Percentiles rank a stretch among this genome's conserved stretches.
Conservation (phyloP, 2,113 vertebrate genomes). For the Candoia aspera region DNA sequence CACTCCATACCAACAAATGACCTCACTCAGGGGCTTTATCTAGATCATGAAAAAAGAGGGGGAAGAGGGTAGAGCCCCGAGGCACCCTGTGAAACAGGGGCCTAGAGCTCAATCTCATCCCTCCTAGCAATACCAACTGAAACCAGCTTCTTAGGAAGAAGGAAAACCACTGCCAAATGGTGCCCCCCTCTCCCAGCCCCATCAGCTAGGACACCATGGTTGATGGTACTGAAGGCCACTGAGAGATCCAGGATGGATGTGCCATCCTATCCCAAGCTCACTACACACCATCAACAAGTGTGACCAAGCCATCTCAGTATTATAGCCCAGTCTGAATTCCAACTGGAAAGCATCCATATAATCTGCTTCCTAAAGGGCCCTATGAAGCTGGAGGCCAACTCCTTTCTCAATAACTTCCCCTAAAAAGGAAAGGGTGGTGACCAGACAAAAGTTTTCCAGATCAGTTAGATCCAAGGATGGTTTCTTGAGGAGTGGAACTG, state of each 20-base stretch:
- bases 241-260: neutral
- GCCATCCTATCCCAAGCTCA: neutral
- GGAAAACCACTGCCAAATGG: neutral
- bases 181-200: neutral
- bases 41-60: neutral
- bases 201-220: neutral
- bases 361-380: neutral
- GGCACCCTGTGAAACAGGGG: neutral
- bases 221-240: neutral
- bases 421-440: neutral
- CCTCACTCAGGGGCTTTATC: neutral
- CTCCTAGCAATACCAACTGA: neutral
- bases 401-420: neutral
- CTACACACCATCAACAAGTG: neutral
- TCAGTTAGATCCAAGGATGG: neutral
- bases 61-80: neutral
- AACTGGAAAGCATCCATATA: neutral
- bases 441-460: neutral
- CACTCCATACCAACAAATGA: neutral
- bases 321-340: neutral
- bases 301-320: neutral
- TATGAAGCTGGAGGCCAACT: neutral
- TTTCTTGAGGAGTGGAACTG: neutral
- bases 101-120: neutral
- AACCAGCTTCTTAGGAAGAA: neutral